phyloP scores from a whole-genome alignment of 2,113 vertebrate species.

The Prunella fulvescens region DNA sequence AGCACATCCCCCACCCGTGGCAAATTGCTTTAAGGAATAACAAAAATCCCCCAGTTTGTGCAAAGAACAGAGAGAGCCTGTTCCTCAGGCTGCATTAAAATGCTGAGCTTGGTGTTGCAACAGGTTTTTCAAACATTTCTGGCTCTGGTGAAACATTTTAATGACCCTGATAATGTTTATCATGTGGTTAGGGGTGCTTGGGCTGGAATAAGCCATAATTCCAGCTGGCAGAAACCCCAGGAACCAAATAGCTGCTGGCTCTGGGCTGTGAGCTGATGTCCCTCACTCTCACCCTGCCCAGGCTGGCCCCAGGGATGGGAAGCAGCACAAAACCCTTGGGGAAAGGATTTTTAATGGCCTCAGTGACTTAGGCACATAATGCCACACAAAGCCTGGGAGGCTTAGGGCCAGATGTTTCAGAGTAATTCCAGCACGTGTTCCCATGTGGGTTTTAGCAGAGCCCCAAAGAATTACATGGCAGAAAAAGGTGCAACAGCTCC shows the following conservation, averaged over 20 bases:
- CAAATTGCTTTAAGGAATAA: neutral
- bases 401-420: neutral
- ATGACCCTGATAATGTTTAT: conserved; percentile 46
- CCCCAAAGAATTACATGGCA: neutral
- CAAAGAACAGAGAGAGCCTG: conserved; percentile 5
- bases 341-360: neutral
- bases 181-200: neutral
- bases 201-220: neutral
- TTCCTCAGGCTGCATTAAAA: neutral
- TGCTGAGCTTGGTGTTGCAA: neutral
- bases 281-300: rapidly evolving
- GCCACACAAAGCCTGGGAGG: neutral
- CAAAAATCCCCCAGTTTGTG: neutral
- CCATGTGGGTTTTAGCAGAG: neutral
- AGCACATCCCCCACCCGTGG: rapidly evolving
- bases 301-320: neutral
- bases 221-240: neutral
- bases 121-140: conserved; percentile 11
- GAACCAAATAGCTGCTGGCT: neutral
- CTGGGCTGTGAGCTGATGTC: rapidly evolving
- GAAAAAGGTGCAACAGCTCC: neutral
- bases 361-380: neutral
- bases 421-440: rapidly evolving
- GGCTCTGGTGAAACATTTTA: conserved; percentile 32
- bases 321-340: neutral